These are phyloP conservation scores for Sorex araneus DNA, from an alignment of 2,113 vertebrate genomes.

Conservation along the genomic window DNA sequence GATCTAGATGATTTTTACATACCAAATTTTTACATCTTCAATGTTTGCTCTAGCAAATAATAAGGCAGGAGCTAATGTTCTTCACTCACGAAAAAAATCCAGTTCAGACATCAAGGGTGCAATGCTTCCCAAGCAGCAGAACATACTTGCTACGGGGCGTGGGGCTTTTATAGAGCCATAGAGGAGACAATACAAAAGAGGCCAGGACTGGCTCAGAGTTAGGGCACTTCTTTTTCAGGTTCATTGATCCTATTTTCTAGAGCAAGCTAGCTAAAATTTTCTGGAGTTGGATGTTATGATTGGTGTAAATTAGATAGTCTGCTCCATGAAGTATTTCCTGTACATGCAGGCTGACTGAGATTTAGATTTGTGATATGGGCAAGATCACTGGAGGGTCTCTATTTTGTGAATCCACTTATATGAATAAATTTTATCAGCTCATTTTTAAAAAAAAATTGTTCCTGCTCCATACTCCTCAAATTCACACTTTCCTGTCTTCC, in stretches of 20 bases:
- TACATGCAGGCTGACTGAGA: not conserved
- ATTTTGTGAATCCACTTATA: not conserved
- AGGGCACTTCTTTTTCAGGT: not conserved
- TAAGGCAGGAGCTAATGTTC: not conserved
- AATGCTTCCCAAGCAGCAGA: not conserved
- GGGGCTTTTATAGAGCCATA: not conserved
- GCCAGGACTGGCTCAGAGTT: not conserved
- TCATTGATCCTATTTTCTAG: not conserved
- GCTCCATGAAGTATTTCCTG: not conserved
- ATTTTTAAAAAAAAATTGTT: not conserved
- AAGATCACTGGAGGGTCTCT: not conserved
- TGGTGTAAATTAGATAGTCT: not conserved
- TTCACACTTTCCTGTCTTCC: not conserved
- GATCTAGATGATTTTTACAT: not conserved
- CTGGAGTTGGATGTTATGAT: not conserved
- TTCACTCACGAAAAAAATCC: not conserved
- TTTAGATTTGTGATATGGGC: not conserved
- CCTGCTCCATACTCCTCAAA: not conserved
- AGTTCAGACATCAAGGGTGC: not conserved
- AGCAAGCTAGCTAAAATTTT: not conserved
- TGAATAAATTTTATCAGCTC: not conserved
- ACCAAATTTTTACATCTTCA: not conserved
- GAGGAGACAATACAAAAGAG: not conserved
- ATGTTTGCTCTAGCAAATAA: not conserved
- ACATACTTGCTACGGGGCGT: not conserved